These are phyloP conservation scores for Caenorhabditis auriculariae DNA, from an alignment of 2,888 invertebrate genomes.

Conservation along the genomic window DNA sequence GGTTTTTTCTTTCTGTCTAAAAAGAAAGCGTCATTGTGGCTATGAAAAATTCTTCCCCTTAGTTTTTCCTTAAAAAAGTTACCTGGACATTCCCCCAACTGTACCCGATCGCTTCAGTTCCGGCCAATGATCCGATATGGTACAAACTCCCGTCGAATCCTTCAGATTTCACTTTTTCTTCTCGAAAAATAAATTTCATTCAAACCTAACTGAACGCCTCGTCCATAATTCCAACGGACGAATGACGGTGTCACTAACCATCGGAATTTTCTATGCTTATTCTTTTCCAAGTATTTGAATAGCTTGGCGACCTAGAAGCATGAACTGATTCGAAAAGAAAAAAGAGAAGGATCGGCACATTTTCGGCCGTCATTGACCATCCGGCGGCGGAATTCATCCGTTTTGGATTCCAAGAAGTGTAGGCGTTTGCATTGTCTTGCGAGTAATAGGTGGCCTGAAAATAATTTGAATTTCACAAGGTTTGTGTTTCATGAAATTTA, in stretches of 20 bases:
- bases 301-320: slow-evolving; percentile 18
- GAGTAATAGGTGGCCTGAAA: slow-evolving; percentile 46
- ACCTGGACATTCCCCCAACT: slow-evolving; percentile 27
- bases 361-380: slow-evolving; percentile 39
- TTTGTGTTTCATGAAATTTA: too few relatives aligned
- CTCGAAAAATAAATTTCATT: not conserved
- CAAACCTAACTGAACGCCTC: slow-evolving; percentile 40
- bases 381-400: slow-evolving; percentile 49
- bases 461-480: too few relatives aligned
- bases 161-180: not conserved
- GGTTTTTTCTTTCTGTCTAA: too few relatives aligned
- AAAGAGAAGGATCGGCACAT: slow-evolving; percentile 15
- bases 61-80: too few relatives aligned
- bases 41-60: too few relatives aligned
- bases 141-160: slow-evolving; percentile 34
- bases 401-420: slow-evolving; percentile 44
- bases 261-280: slow-evolving; percentile 17
- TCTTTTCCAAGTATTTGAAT: slow-evolving; percentile 23
- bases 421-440: slow-evolving; percentile 51
- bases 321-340: not conserved
- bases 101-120: slow-evolving; percentile 35
- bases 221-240: slow-evolving; percentile 34
- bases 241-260: slow-evolving; percentile 26
- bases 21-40: too few relatives aligned
- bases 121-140: slow-evolving; percentile 45